Base-by-base conservation (phyloP, 2,113 vertebrate genomes). In the Miniopterus natalensis region DNA sequence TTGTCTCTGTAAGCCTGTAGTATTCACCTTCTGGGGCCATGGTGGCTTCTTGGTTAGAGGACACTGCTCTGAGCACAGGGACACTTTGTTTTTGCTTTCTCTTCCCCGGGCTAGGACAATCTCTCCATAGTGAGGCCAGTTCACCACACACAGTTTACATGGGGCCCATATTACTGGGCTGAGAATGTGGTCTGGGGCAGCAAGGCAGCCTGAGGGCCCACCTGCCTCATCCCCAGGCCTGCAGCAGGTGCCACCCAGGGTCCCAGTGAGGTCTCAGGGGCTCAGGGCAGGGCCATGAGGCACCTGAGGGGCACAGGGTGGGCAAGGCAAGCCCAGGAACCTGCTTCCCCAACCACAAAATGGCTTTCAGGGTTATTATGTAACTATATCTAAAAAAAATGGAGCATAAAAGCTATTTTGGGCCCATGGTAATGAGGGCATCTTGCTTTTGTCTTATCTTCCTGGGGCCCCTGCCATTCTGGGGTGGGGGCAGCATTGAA, bases 381-480 rank as follows among this genome's bases (percentile, higher is more conserved):
- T 98, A 98, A 98, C 97, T 97, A 87, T 79, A 40, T 97, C 97
- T 98, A 95, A 98, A 98, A 98, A 36, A 98, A 98, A 86, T 97
- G 95, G 98, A 98, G 92, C 98, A 96, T 91, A 88, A 97, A 96
- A 95, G 93, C 98, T 99, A 98, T 99, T 98, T 98, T 97, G 96
- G 81, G 95, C 95, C 27, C 15, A 13, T 97, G 97, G 65, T 98
- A 98, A 98, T 97, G 98, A 98, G 98, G 98, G 97, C 98, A 98
- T 95, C 95, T 96, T 88, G 71, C 97, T 96, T 97, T 96, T 98
- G 92, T 98, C 96, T 97, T 87, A 79, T 96, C 97, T 98, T 96
- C 94, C 86, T 29, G 8, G 92, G 92, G 97, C 55, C 89, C 0
- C 93, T 95, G 96, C 94, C 59, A 29, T 87, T 68, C 15, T 10